Percentiles rank a stretch among this genome's conserved stretches.
phyloP scores from a whole-genome alignment of 2,113 vertebrate species.

The Chloropsis cyanopogon region DNA sequence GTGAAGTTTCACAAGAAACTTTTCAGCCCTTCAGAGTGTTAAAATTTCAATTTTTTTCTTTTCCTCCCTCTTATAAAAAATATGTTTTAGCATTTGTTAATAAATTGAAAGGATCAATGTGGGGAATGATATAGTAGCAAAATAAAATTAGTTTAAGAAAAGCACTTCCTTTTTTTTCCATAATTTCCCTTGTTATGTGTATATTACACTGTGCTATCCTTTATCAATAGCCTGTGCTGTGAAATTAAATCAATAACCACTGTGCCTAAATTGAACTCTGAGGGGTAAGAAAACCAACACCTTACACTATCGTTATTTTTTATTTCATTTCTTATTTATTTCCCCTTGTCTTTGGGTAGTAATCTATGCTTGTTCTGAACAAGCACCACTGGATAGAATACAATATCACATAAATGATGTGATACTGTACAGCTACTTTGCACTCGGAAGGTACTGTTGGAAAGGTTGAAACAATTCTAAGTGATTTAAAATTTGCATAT shows the following conservation, averaged over 20 bases:
- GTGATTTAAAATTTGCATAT: not conserved
- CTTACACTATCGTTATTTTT: not conserved
- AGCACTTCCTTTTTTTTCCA: not conserved
- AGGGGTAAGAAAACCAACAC: not conserved
- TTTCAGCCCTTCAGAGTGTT: not conserved
- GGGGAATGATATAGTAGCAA: not conserved
- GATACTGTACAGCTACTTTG: not conserved
- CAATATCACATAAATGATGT: not conserved
- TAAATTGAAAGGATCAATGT: not conserved
- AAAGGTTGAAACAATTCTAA: not conserved
- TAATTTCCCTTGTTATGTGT: not conserved
- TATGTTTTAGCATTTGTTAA: not conserved
- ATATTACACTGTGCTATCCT: not conserved
- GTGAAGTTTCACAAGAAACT: not conserved
- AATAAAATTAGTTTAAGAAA: not conserved
- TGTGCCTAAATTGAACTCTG: not conserved
- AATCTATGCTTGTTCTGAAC: not conserved
- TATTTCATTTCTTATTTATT: not conserved
- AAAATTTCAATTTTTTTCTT: not conserved
- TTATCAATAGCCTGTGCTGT: not conserved
- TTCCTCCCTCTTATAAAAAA: not conserved
- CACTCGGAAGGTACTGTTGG: not conserved
- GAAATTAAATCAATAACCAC: constrained; percentile 13
- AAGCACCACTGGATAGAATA: not conserved
- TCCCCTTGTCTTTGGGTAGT: not conserved